phyloP scores from a whole-genome alignment of 2,113 vertebrate species.

The Zootoca vivipara region DNA sequence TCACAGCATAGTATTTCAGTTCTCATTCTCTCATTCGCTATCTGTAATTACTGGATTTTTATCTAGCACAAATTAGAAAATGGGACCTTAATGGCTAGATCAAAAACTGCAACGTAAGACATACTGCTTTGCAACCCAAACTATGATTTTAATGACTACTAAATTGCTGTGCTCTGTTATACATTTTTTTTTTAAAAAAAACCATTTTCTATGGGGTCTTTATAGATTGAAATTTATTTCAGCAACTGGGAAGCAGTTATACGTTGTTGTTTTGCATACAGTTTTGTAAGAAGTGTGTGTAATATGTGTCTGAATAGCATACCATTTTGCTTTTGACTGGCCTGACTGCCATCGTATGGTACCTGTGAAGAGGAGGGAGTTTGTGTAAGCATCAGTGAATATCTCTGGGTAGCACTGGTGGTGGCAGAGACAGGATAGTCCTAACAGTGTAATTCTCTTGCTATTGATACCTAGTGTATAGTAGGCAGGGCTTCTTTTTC shows the following conservation, averaged over 20 bases:
- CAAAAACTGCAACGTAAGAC: background rate
- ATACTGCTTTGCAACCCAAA: slow-evolving; percentile 2
- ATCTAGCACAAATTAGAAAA: slow-evolving; percentile 5
- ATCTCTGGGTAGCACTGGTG: background rate
- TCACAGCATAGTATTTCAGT: background rate
- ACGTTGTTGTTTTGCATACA: background rate
- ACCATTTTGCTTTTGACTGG: background rate
- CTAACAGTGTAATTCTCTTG: background rate
- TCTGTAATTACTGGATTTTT: slow-evolving; percentile 5
- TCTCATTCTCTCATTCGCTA: background rate
- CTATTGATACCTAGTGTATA: background rate
- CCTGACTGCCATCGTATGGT: background rate
- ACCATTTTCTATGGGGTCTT: background rate
- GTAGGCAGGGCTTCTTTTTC: background rate
- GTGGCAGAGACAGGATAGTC: background rate
- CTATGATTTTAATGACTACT: slow-evolving; percentile 6
- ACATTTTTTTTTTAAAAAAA: background rate
- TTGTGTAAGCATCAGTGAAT: background rate
- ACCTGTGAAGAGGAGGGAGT: background rate
- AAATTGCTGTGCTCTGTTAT: background rate
- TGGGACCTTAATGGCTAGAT: slow-evolving; percentile 5
- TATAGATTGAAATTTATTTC: background rate
- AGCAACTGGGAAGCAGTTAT: background rate
- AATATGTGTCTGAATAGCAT: background rate
- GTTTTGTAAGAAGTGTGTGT: background rate